Base-by-base conservation (phyloP, 2,888 invertebrate genomes). In the Acholoe squamosa region DNA sequence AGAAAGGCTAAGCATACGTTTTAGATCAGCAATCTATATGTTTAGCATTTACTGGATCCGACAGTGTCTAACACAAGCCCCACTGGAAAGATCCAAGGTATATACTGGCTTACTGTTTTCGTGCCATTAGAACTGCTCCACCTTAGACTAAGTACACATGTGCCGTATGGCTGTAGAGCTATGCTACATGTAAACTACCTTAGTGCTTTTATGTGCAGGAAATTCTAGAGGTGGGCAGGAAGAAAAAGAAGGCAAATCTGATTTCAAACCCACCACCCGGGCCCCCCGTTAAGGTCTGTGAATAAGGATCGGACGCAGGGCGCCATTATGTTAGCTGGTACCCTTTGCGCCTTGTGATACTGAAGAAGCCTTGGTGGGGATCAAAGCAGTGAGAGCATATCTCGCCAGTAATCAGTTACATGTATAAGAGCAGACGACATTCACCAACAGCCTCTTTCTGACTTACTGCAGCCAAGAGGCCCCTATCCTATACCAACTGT, bases 131-230 rank as follows among this genome's bases (percentile, higher is more conserved):
- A 19, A 19, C n/a, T n/a, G 12, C 61, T n/a, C 61, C 61, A 61
- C 22, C 10, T 3, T 43, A 43, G n/a, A 61, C n/a, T 61, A 7
- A 61, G 61, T 61, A n/a, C 61, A n/a, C n/a, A n/a, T 61, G 61
- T n/a, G 61, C n/a, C 61, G n/a, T n/a, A 61, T 61, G 61, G n/a
- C 61, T n/a, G 61, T 61, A n/a, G 61, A 61, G 22, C 12, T n/a
- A 43, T 61, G 19, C 61, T 14, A 61, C 14, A n/a, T 61, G n/a
- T 61, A n/a, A n/a, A 19, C 61, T 61, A 1, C n/a, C 61, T n/a
- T 61, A 61, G 61, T 61, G 61, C 61, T 61, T 61, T 61, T 61
- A n/a, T 61, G 12, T 19, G 1, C n/a, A 61, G 61, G 61, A 19
- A 61, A 61, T 19, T 3, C 14, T 19, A 61, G 61, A 61, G 12